Conservation (phyloP, 2,113 vertebrate genomes). For the Periophthalmus modestus region DNA sequence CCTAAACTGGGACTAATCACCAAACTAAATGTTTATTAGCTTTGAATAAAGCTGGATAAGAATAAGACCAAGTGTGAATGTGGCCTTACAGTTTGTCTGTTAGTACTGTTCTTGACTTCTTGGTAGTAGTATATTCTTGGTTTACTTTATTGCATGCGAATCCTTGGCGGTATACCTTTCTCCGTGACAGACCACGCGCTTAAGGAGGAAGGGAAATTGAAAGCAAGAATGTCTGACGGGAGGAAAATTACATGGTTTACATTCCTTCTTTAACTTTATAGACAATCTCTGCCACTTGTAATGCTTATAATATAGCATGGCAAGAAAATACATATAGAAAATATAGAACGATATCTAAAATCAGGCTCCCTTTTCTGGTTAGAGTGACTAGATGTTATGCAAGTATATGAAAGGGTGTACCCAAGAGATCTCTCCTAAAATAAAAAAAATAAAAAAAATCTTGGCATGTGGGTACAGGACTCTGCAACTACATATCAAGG, state of each 20-base stretch:
- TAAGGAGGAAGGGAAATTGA: slow-evolving; percentile 20
- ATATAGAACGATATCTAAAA: too few species aligned
- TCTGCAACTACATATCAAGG: not conserved
- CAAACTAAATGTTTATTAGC: not conserved
- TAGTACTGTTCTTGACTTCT: not conserved
- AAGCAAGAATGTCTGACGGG: slow-evolving; percentile 48
- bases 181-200: slow-evolving; percentile 11
- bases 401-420: not conserved
- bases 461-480: too few species aligned
- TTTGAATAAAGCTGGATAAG: not conserved
- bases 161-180: not conserved
- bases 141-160: slow-evolving; percentile 3
- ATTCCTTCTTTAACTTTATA: not conserved
- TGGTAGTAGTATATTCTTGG: not conserved
- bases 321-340: not conserved
- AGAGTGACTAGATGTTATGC: not conserved
- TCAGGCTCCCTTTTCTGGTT: not conserved
- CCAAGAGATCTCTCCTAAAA: not conserved
- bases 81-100: not conserved
- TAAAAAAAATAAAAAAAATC: too few species aligned
- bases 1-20: not conserved
- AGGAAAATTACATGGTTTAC: slow-evolving; percentile 29
- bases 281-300: not conserved
- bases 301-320: not conserved
- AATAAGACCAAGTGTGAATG: not conserved